phyloP scores from a whole-genome alignment of 2,113 vertebrate genomes.

The Myotis brandtii region DNA sequence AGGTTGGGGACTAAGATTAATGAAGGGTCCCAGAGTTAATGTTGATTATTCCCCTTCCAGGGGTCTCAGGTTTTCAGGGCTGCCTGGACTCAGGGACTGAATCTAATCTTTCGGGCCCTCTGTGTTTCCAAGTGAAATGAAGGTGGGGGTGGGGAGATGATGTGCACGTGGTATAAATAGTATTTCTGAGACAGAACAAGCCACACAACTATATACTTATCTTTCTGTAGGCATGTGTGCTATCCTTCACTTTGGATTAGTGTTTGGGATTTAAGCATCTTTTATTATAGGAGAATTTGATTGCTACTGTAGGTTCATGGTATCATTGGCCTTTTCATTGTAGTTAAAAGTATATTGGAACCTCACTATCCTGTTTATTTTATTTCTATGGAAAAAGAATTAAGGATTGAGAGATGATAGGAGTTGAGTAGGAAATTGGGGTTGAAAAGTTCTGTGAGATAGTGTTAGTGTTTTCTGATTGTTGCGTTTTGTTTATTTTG shows the following conservation, averaged over 20 bases:
- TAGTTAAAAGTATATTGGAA: neutral
- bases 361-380: neutral
- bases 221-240: neutral
- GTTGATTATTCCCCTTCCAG: neutral
- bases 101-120: neutral
- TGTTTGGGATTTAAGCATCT: neutral
- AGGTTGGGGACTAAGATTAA: neutral
- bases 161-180: neutral
- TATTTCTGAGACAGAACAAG: neutral
- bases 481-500: neutral
- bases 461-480: neutral
- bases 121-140: neutral
- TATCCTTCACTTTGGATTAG: slow-evolving; percentile 12
- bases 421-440: slow-evolving; percentile 4
- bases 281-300: neutral
- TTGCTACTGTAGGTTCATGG: neutral
- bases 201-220: neutral
- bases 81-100: neutral
- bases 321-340: neutral
- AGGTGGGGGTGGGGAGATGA: neutral
- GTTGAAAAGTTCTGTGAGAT: neutral
- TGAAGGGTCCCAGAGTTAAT: neutral
- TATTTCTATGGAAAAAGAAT: neutral
- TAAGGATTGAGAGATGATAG: neutral
- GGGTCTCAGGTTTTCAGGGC: neutral